Base-by-base conservation (phyloP, 2,797 vertebrate species). In the Acanthopagrus latus region DNA sequence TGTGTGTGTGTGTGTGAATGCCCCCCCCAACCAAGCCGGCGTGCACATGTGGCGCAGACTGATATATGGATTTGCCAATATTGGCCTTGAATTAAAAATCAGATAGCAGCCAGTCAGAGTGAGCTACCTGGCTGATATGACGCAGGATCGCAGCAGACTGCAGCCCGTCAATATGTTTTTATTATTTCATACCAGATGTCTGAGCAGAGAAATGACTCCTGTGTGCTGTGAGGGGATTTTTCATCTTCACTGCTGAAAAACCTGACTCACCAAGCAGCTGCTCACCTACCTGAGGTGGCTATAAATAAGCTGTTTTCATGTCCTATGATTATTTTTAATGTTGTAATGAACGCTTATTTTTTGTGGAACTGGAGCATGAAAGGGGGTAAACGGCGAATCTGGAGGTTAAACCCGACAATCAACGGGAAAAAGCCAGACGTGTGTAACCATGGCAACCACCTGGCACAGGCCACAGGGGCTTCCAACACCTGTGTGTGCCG, bases 131-230 rank as follows among this genome's bases (percentile, higher is more conserved):
- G 41, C 62, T 77, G 67, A 78, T 80, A 62, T 67, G 66, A 68
- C 2, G 54, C 83, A 92, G 84, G 82, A 90, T 87, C 79, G 89
- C 84, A 91, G 89, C 91, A 90, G 83, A 74, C 75, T 73, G 62
- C 77, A 68, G 73, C 69, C 50, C n/a, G 48, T 85, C 86, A 83
- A 77, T 85, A 76, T 0, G 48, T 47, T 81, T 85, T 85, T 81
- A 85, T 82, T 80, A 84, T 88, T 91, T 89, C 56, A 83, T 74
- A 64, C 20, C 79, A 86, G 77, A 83, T 80, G 84, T 88, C 81
- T 77, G 74, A 70, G 79, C 78, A 27, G 65, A 80, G 75, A 80
- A 88, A 85, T 85, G 78, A 63, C 68, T 71, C 72, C 77, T 47
- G 33, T 79, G 59, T 60, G 62, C 76, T 66, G 60, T 7, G 64